Evolutionary conservation across 1,140 invertebrate genomes (phyloP).

Genomic region (Calliopsis andreniformis): DNA sequence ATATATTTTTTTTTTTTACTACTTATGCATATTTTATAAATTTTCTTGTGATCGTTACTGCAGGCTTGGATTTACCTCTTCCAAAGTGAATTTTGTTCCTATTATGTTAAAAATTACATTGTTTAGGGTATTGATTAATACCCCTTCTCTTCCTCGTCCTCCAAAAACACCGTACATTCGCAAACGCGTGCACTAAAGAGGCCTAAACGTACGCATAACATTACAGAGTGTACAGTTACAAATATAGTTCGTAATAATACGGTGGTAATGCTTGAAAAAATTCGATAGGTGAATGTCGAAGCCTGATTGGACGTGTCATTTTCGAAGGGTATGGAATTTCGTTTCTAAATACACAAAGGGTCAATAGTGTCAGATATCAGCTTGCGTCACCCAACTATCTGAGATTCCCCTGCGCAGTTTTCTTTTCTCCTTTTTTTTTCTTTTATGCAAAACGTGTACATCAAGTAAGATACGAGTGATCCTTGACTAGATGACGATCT

Average conservation of each 20-base stretch:
- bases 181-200: constrained; percentile 33
- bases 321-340: neutral
- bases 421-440: neutral
- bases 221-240: constrained; percentile 15
- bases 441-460: constrained; percentile 1
- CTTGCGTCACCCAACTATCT: constrained; percentile 42
- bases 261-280: constrained; percentile 38
- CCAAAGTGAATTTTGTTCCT: too few relatives aligned
- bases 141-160: too few relatives aligned
- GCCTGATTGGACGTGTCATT: constrained; percentile 6
- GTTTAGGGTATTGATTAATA: neutral
- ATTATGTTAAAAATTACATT: neutral
- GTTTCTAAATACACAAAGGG: neutral
- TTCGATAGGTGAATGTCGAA: constrained; percentile 38
- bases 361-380: constrained; percentile 18
- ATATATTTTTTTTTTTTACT: too few relatives aligned
- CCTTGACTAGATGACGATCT: constrained; percentile 51
- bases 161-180: neutral
- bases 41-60: too few relatives aligned
- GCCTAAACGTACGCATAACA: constrained; percentile 19
- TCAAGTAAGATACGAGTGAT: constrained; percentile 30
- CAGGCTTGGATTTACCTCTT: too few relatives aligned
- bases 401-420: constrained; percentile 28
- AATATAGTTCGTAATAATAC: constrained; percentile 5
- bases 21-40: too few relatives aligned